phyloP scores from a whole-genome alignment of 2,797 vertebrate genomes.

The Chanos chanos region DNA sequence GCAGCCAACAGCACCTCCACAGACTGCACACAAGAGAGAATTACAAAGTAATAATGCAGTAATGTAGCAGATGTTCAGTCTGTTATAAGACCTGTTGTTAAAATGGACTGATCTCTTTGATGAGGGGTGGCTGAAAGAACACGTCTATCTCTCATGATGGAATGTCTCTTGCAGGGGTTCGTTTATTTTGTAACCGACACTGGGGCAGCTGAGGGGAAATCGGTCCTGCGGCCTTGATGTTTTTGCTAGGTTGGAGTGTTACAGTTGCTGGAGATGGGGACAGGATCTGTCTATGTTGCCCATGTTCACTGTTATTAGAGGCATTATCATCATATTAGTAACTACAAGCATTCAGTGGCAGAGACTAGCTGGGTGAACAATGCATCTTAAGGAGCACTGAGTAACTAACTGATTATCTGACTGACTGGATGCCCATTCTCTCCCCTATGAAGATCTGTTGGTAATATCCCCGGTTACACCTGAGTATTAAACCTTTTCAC shows the following conservation, averaged over 20 bases:
- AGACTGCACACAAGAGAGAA: no score
- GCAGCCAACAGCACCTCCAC: no score
- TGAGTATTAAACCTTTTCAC: no score
- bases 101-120: slow-evolving; percentile 2
- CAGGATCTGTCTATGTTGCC: no score
- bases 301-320: no score
- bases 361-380: slow-evolving; percentile 30
- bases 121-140: slow-evolving; percentile 2
- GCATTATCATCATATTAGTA: no score
- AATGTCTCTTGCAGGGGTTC: not conserved
- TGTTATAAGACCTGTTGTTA: no score
- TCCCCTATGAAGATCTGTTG: not conserved
- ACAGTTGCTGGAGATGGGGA: slow-evolving; percentile 26
- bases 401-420: no score
- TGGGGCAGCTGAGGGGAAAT: slow-evolving; percentile 10
- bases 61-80: no score
- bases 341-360: no score
- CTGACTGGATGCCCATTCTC: not conserved
- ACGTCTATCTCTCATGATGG: slow-evolving; percentile 4
- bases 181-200: slow-evolving; percentile 17
- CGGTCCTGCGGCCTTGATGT: slow-evolving; percentile 22
- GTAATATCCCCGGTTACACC: no score
- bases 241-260: slow-evolving; percentile 2
- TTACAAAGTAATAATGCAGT: no score
- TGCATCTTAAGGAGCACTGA: slow-evolving; percentile 27